Conservation (phyloP, 2,888 invertebrate species). For the Therioaphis trifolii region DNA sequence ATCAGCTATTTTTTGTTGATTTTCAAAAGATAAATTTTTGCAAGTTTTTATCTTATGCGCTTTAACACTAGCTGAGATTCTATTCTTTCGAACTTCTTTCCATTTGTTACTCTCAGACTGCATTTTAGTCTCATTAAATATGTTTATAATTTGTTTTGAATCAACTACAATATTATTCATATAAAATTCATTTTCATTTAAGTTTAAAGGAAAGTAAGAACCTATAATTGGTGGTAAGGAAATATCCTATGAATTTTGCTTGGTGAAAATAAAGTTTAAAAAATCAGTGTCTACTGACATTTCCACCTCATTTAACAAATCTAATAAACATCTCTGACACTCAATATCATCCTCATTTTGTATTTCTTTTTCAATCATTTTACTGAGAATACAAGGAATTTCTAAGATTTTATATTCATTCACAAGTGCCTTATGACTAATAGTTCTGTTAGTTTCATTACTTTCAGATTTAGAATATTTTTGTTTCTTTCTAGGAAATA, state of each 20-base stretch:
- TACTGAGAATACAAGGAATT: slow-evolving; percentile 26
- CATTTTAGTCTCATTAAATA: too few species aligned
- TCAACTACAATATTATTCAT: too few species aligned
- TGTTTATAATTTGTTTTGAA: too few species aligned
- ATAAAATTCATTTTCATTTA: too few species aligned
- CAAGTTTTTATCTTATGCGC: slow-evolving; percentile 16
- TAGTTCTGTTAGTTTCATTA: neutral
- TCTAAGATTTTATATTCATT: slow-evolving; percentile 22
- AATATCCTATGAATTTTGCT: slow-evolving; percentile 9
- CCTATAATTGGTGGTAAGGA: slow-evolving; percentile 5
- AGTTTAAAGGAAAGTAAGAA: too few species aligned
- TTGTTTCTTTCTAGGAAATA: neutral
- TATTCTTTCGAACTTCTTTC: neutral
- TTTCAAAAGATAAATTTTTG: slow-evolving; percentile 14
- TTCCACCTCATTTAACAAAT: slow-evolving; percentile 16
- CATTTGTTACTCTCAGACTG: slow-evolving; percentile 10
- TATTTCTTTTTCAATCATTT: slow-evolving; percentile 26
- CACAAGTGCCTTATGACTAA: neutral
- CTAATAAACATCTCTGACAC: slow-evolving; percentile 22
- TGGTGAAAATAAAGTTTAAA: slow-evolving; percentile 14
- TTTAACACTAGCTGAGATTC: slow-evolving; percentile 23
- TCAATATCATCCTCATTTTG: slow-evolving; percentile 8
- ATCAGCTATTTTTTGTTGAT: slow-evolving; percentile 13
- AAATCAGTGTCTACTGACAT: slow-evolving; percentile 12
- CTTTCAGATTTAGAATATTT: neutral